Evolutionary conservation across 2,797 vertebrate species (phyloP), one percentile per base, ranked within the genome.

Genomic region (Poeciliopsis presidionis): DNA sequence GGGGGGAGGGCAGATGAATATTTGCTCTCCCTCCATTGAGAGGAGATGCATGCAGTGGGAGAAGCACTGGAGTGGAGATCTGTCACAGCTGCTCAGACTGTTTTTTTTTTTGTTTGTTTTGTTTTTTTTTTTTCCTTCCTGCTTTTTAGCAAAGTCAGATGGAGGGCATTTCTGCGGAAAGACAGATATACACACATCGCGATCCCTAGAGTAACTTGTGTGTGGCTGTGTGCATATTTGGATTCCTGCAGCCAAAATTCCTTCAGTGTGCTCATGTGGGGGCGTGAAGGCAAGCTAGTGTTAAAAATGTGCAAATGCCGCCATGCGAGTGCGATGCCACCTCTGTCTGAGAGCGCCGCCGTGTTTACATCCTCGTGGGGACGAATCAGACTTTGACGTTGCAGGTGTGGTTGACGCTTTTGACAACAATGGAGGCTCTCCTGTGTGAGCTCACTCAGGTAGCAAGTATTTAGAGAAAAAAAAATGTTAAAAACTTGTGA

Each of bases 251-350:
- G 76, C 72, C n/a, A 70, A 79, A 80, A 84, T 85, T 76, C 76
- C 65, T 79, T 78, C 4, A 59, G 80, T 80, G 75, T 79, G 74
- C 84, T 70, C 55, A 22, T 77, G 74, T 80, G 83, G 84, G 77
- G 67, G 78, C 73, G 75, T 76, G 70, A 80, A 80, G 80, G 80
- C 81, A 77, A 73, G 78, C 67, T 69, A 72, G 81, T 90, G 89
- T 71, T 82, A 90, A 87, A 81, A 74, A 74, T 86, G 75, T 86
- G 79, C 46, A 82, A 90, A 89, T 43, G 84, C 81, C 84, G 73
- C 49, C 90, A 81, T 81, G 80, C 81, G 65, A 79, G 88, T 89
- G 87, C 74, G 89, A 93, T 71, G 77, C 87, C 80, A 78, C 83
- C 63, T 85, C 80, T 85, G 75, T 77, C 41, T 80, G 76, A 59